Conservation (phyloP, 2,888 invertebrate genomes). For the Rhyacophila evoluta region DNA sequence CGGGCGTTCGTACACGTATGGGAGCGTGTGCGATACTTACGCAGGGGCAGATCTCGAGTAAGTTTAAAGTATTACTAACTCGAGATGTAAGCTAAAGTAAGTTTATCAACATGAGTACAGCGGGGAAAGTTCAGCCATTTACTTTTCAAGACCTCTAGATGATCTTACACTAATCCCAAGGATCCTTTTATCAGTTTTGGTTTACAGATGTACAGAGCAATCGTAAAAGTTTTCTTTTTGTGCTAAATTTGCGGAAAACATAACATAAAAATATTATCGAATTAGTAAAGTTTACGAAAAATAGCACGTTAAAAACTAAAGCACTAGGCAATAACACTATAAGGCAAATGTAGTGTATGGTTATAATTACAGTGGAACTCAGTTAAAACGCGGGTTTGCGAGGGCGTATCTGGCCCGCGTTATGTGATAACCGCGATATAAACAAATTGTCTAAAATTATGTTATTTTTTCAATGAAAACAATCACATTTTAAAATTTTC, state of each 20-base stretch:
- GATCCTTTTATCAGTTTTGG: slow-evolving; percentile 10
- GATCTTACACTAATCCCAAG: neutral
- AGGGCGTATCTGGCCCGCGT: no score
- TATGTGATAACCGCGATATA: no score
- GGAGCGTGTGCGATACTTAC: neutral
- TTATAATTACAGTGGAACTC: no score
- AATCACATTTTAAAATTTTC: no score
- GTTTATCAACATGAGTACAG: slow-evolving; percentile 22
- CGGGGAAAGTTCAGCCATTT: slow-evolving; percentile 12
- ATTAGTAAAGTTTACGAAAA: no score
- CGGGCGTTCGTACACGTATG: neutral
- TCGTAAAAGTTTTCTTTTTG: neutral
- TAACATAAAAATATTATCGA: no score
- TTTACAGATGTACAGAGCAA: neutral
- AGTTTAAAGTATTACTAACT: slow-evolving; percentile 24
- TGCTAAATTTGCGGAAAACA: neutral
- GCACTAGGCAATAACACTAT: no score
- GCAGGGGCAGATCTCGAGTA: neutral
- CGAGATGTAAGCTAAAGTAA: slow-evolving; percentile 14
- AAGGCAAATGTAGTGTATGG: no score
- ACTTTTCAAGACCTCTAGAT: slow-evolving; percentile 18
- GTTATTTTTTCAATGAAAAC: no score
- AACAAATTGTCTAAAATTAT: no score
- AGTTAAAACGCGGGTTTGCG: no score
- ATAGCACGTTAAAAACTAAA: no score